Percentiles rank a stretch among this genome's conserved stretches.
These are phyloP conservation scores for Antitype chi DNA, from an alignment of 2,888 invertebrate species.

Conservation along the genomic window DNA sequence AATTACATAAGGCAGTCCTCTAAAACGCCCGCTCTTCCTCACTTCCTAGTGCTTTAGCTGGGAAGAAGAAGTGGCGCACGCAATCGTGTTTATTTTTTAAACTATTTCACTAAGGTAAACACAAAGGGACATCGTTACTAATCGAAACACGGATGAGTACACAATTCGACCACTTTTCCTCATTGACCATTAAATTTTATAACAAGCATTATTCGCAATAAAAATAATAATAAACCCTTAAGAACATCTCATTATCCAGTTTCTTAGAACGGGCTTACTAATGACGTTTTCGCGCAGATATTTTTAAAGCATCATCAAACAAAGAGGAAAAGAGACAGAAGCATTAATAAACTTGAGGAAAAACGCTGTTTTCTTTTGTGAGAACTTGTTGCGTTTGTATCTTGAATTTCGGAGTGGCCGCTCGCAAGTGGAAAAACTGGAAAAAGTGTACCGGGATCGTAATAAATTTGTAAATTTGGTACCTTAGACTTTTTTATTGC, in stretches of 20 bases:
- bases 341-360: slow-evolving; percentile 75
- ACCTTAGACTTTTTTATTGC: slow-evolving; percentile 51
- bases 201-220: slow-evolving; percentile 44
- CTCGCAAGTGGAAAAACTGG: slow-evolving; percentile 41
- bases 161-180: slow-evolving; percentile 29
- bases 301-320: slow-evolving; percentile 60
- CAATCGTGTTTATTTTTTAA: not conserved
- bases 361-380: slow-evolving; percentile 73
- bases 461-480: slow-evolving; percentile 60
- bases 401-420: slow-evolving; percentile 66
- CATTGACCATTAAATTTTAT: slow-evolving; percentile 49
- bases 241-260: slow-evolving; percentile 60
- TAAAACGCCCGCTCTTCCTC: too few relatives aligned
- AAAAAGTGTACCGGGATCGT: slow-evolving; percentile 38
- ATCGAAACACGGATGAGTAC: slow-evolving; percentile 29
- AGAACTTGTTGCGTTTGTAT: slow-evolving; percentile 81
- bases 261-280: slow-evolving; percentile 51
- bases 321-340: slow-evolving; percentile 66
- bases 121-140: slow-evolving; percentile 5
- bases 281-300: slow-evolving; percentile 58
- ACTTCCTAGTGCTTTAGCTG: too few relatives aligned
- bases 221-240: slow-evolving; percentile 55
- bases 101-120: not conserved
- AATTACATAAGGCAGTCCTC: too few relatives aligned
- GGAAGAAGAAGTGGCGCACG: too few relatives aligned